Conservation (phyloP, 35 echinoderm and acorn worm species). For the Eucidaris tribuloides region DNA sequence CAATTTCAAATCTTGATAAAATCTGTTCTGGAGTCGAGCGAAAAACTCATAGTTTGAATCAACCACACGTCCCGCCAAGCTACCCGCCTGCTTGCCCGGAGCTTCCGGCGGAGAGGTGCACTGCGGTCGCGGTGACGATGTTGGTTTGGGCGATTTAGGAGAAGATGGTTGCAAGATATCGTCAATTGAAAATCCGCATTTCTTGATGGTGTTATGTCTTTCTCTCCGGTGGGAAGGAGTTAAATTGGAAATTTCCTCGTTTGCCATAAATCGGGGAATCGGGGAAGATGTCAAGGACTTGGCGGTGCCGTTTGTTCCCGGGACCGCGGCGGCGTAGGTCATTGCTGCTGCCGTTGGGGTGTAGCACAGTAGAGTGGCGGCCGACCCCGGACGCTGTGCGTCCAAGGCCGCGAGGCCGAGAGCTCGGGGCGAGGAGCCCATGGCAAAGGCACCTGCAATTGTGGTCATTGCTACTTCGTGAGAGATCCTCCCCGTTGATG, state of each 20-base stretch:
- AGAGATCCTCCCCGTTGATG: too few species aligned
- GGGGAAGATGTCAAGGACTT: neutral
- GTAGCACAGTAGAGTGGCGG: neutral
- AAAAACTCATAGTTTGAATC: neutral
- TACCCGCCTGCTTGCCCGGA: neutral
- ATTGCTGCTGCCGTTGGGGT: neutral
- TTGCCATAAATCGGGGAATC: neutral
- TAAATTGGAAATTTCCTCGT: neutral
- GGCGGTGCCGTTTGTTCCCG: neutral
- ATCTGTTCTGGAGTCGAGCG: slow-evolving; percentile 3
- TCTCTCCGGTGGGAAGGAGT: neutral
- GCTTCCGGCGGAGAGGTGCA: neutral
- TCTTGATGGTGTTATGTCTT: neutral
- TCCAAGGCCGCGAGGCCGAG: neutral
- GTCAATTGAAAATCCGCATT: slow-evolving; percentile 19
- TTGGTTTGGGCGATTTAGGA: neutral
- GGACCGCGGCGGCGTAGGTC: neutral
- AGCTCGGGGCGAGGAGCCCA: neutral
- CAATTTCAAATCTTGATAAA: slow-evolving; percentile 11
- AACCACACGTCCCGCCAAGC: neutral
- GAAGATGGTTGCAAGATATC: slow-evolving; percentile 8
- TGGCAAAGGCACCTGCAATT: neutral
- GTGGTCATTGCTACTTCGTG: too few species aligned
- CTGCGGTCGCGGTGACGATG: neutral
- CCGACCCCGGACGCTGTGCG: slow-evolving; percentile 7